Evolutionary conservation across 2,113 vertebrate genomes (phyloP), one percentile per base, ranked within the genome.

Genomic region (Macrotus californicus): DNA sequence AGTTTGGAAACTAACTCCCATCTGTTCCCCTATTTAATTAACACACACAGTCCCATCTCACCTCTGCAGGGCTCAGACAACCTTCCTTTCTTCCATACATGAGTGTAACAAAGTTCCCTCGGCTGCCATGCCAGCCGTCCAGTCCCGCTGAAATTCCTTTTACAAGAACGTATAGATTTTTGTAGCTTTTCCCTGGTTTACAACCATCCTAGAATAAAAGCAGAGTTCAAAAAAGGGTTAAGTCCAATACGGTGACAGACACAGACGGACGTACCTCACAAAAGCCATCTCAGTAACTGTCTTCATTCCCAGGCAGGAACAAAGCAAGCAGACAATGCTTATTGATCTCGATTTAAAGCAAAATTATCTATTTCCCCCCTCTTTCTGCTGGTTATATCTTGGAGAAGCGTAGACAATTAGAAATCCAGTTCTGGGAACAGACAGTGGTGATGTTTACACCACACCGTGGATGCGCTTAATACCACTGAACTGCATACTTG

Each of bases 151-250:
- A 94, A 82, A 91, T 80, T 66, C 93, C 52, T 80, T 93, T 89
- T 88, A 46, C 79, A 67, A 81, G 70, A 43, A 83, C 69, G 79
- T 94, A 96, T 41, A 83, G 67, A 50, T 87, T 56, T 93, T 61
- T 80, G 67, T 91, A 89, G 64, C 67, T 76, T 84, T 96, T n/a
- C 75, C 22, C 36, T 56, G 22, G 82, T 91, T 96, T 86, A 96
- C n/a, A 69, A 41, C 29, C 48, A 48, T 54, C 69, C 36, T 41
- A 70, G 50, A 94, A 83, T 87, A 96, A 97, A 96, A 93, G 54
- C 59, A 64, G 93, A 91, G 94, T 94, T 96, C 83, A 86, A 29
- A 89, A 87, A 36, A 80, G 83, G 91, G 79, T 56, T 64, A 82
- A 88, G 31, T 6, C 6, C 76, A 66, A 13, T 21, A 66, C 21